These are phyloP conservation scores for Trichonephila inaurata DNA, from an alignment of 1,140 invertebrate species.

Conservation along the genomic window DNA sequence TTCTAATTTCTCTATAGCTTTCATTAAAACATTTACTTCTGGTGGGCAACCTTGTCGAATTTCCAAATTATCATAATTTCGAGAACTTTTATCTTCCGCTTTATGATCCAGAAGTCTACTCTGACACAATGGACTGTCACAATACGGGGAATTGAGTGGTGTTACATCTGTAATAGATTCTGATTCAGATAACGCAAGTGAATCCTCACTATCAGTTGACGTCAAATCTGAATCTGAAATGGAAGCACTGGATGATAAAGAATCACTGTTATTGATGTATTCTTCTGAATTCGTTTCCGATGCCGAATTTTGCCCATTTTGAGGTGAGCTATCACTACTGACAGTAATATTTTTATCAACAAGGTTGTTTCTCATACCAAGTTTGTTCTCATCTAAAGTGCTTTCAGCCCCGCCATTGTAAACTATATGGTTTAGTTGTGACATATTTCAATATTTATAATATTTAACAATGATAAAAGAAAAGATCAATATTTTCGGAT, in stretches of 20 bases:
- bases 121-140: slow-evolving; percentile 62
- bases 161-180: slow-evolving; percentile 76
- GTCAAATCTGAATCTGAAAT: slow-evolving; percentile 65
- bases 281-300: background rate
- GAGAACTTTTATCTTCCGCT: background rate
- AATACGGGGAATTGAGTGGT: slow-evolving; percentile 74
- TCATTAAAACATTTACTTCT: slow-evolving; percentile 66
- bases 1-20: slow-evolving; percentile 69
- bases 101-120: slow-evolving; percentile 11
- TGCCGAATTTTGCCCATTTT: background rate
- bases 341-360: background rate
- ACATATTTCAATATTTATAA: background rate
- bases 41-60: background rate
- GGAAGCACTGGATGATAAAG: slow-evolving; percentile 68
- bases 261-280: slow-evolving; percentile 44
- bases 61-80: background rate
- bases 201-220: slow-evolving; percentile 67
- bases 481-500: background rate
- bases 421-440: background rate
- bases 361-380: background rate
- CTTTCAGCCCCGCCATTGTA: background rate
- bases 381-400: background rate
- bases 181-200: slow-evolving; percentile 66
- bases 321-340: background rate
- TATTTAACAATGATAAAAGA: background rate